Conservation (phyloP, 2,797 vertebrate species). For the Anguilla marmorata region DNA sequence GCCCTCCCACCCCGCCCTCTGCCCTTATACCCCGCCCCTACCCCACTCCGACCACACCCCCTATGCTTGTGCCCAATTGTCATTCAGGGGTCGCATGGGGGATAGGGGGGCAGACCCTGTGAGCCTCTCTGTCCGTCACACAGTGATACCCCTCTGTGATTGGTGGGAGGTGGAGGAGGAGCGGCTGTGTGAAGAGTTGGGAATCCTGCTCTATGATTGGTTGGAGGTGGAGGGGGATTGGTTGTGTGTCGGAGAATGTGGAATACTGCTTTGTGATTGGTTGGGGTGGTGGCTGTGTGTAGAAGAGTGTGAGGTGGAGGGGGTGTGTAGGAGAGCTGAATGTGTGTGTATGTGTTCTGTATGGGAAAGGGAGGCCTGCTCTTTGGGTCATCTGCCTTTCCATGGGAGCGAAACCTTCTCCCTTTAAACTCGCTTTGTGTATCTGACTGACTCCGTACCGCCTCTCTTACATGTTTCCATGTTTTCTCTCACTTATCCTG, state of each 20-base stretch:
- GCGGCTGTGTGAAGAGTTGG: background rate
- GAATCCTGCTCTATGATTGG: background rate
- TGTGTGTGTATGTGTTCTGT: background rate
- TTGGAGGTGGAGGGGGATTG: background rate
- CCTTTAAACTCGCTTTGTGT: background rate
- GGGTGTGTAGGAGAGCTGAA: background rate
- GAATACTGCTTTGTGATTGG: background rate
- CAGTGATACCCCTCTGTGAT: background rate
- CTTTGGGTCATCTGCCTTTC: background rate
- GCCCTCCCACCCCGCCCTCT: slow-evolving; percentile 39
- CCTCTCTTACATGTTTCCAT: background rate
- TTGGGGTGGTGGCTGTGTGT: background rate
- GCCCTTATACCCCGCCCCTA: slow-evolving; percentile 17
- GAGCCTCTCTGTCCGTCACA: background rate
- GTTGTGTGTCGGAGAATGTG: background rate
- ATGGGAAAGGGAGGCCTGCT: background rate
- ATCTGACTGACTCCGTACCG: background rate
- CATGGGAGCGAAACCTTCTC: background rate
- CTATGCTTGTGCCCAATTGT: background rate
- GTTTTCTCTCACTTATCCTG: background rate
- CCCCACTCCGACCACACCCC: background rate
- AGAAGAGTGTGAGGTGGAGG: background rate
- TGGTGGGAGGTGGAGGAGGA: background rate
- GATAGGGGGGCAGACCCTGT: background rate
- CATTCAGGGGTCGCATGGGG: background rate